Base-by-base conservation (phyloP, 37 sponge, comb jelly and placozoan species). In the Agelas oroides region DNA sequence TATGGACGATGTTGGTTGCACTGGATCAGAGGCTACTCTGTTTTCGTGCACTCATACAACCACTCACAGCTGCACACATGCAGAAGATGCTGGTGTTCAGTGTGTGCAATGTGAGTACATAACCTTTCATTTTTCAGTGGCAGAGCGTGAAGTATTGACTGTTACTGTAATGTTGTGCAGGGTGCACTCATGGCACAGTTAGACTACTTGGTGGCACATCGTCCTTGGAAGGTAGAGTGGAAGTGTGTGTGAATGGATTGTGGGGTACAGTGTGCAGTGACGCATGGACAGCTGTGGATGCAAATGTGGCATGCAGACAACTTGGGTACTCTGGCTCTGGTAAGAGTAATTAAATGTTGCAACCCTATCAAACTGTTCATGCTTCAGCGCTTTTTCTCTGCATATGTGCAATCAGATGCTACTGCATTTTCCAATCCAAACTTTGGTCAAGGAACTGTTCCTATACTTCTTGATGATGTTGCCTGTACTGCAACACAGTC, bases 221-320 rank as follows among this genome's bases (percentile, higher is more conserved):
- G 21, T n/a, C 28, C 28, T n/a, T 24, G 35, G 17, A 79, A 1
- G 81, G 81, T 13, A 46, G 81, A 70, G 81, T 79, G 41, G 81
- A 79, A 72, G 81, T 79, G n/a, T 69, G 81, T 73, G 15, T 31
- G 31, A 70, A 21, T 34, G 53, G 37, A 53, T 6, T 21, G 14
- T 68, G 67, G 84, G 59, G 57, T 19, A 82, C 74, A n/a, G 70
- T 82, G 54, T 76, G 77, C 54, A 59, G 54, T 59, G 60, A 76
- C 24, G 19, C 15, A 16, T 76, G 77, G 77, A 55, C 25, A 24
- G 54, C 36, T 17, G 36, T n/a, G 25, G 84, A 82, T 73, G 84
- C 84, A 25, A 33, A 52, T 11, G 27, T 61, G 5, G 62, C 62
- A 14, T 61, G 62, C 62, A 23, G 62, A 61, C 62, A 61, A 25